Evolutionary conservation across 2,888 invertebrate genomes (phyloP).

Genomic region (Arctia plantaginis): DNA sequence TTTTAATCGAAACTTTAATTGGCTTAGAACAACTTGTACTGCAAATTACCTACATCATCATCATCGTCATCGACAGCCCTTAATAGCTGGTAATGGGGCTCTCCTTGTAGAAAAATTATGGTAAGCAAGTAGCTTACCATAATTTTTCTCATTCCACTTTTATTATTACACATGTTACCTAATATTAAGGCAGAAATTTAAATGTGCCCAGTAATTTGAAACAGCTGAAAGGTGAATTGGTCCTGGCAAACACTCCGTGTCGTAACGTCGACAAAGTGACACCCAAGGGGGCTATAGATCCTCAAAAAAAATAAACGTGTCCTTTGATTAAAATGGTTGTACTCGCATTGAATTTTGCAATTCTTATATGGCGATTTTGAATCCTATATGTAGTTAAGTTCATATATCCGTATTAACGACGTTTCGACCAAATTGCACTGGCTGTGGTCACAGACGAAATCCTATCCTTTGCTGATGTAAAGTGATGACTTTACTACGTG

Average conservation of each 20-base stretch:
- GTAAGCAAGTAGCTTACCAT: too few species aligned
- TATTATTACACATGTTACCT: neutral
- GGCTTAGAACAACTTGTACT: too few species aligned
- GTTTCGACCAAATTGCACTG: neutral
- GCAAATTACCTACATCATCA: too few species aligned
- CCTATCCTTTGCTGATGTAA: too few species aligned
- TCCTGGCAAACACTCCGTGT: neutral
- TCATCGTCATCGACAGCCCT: too few species aligned
- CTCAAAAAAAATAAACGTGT: neutral
- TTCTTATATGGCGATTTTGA: neutral
- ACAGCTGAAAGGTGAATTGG: neutral
- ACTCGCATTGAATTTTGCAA: neutral
- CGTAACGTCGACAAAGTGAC: neutral
- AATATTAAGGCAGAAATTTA: neutral
- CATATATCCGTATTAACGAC: neutral
- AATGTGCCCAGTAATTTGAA: neutral
- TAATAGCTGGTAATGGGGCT: too few species aligned
- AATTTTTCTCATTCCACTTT: neutral
- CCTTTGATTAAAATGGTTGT: neutral
- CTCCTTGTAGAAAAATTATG: too few species aligned
- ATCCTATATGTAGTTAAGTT: neutral
- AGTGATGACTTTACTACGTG: too few species aligned
- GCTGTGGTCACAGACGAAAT: too few species aligned
- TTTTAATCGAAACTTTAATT: too few species aligned
- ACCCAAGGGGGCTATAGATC: neutral